Base-by-base conservation (phyloP, 2,888 invertebrate genomes). In the Drosophila pseudotakahashii region DNA sequence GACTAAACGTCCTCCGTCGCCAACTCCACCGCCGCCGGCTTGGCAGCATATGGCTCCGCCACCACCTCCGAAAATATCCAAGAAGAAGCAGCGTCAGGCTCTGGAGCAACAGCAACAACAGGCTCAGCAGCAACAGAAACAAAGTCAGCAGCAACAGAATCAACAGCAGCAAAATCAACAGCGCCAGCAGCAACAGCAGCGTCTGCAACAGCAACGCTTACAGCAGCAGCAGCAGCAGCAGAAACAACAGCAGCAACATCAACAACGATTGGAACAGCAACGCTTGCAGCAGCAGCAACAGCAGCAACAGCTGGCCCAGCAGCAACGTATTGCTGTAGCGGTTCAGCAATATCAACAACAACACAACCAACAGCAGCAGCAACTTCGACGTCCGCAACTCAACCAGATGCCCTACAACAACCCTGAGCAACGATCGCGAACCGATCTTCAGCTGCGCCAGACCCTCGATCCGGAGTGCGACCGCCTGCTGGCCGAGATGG, bases 401-500 rank as follows among this genome's bases (percentile, higher is more conserved):
- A 39, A 44, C n/a, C 67, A 55, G 30, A 55, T 78, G 55, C 78
- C 87, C 26, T 75, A 64, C 47, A 70, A 76, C 32, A 88, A 79
- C 73, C 75, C 75, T 4, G 59, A 76, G 42, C 74, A 75, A 54
- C 53, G 79, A 59, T 7, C 71, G 44, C 45, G 69, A 36, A 19
- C 50, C 60, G 76, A 76, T 67, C 44, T 80, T 19, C 62, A 78
- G 52, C 23, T 79, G 62, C 58, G 72, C 41, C 44, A 53, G 5
- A 36, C n/a, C 1, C 41, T 63, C 0, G 23, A 74, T 37, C 71
- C 71, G 3, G 81, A 84, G 50, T 86, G 81, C 32, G 74, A 66
- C 3, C 76, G 76, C 39, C 59, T 90, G 5, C 53, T 91, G 14
- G 78, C 73, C 7, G 76, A 77, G 14, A 78, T 88, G 60, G 78